Evolutionary conservation across 1,140 invertebrate species (phyloP), one percentile per base, ranked within the genome.

Genomic region (Camponotus pennsylvanicus): DNA sequence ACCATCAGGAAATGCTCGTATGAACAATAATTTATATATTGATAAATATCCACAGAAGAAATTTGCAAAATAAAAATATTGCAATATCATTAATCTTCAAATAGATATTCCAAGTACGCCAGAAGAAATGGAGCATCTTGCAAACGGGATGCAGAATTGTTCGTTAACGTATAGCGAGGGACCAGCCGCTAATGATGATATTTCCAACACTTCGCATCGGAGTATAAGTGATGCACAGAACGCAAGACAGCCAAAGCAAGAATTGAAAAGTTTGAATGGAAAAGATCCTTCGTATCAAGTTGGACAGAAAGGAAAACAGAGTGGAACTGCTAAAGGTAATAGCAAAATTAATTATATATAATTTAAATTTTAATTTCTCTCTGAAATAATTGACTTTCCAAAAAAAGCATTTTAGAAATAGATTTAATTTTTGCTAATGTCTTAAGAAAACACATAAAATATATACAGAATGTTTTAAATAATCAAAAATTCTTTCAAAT

Each of bases 61-160:
- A 67, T 55, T 3, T 1, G 27, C 27, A 27, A 27, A 27, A 27
- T 27, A 27, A 27, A 27, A 7, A 21, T 52, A 15, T 49, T 66
- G 1, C 13, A 40, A 55, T 13, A 69, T 69, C n/a, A 32, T 37
- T 27, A 27, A 75, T 70, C 61, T 64, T 1, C 18, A 15, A 42
- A 55, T 42, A 90, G 89, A 55, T 63, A 3, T 34, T 5, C 11
- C 88, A 9, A 67, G 34, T 40, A 67, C 57, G 6, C 75, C 71
- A n/a, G 76, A 85, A 6, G 88, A 86, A 27, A 9, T 85, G 55
- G 32, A 49, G 13, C 67, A 66, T 34, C 64, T 85, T 57, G 57
- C 73, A 5, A 69, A 66, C 1, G 73, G 59, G 9, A 64, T 82
- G 45, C 80, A 87, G 34, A 52, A 90, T 57, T 87, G 86, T 52